A percentile compares a stretch with the other conserved stretches of the same genome.
Conservation (phyloP, 2,888 invertebrate genomes). For the Blera fallax region DNA sequence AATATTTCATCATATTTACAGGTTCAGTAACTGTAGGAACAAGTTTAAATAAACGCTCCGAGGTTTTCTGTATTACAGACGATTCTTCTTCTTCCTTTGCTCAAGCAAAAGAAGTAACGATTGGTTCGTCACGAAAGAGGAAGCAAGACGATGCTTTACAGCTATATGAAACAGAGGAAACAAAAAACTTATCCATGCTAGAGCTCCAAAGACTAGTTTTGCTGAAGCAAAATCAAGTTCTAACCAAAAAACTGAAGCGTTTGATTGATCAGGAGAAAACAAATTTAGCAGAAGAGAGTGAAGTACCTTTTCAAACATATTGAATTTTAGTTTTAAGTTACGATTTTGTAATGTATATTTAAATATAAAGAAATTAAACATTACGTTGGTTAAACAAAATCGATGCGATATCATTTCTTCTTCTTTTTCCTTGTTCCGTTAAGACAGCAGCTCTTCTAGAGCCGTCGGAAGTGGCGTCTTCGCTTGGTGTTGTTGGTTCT, state of each 20-base stretch:
- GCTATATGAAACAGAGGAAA: slow-evolving; percentile 1
- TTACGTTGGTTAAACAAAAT: neutral
- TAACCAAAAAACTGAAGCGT: slow-evolving; percentile 4
- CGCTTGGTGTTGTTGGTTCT: too few species aligned
- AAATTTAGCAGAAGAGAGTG: neutral
- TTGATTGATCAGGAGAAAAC: neutral
- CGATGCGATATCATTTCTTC: too few species aligned
- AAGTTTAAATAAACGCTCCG: neutral
- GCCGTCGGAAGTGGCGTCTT: too few species aligned
- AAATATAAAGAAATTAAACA: neutral
- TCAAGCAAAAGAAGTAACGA: too few species aligned
- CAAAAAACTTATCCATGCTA: neutral
- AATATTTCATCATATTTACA: too few species aligned
- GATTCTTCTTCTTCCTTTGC: slow-evolving; percentile 10
- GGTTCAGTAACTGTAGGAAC: too few species aligned
- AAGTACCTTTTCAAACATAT: neutral
- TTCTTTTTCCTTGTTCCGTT: too few species aligned
- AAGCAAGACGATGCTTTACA: slow-evolving; percentile 15
- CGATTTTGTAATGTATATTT: neutral
- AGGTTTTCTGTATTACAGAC: neutral
- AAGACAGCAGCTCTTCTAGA: too few species aligned
- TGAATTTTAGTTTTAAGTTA: neutral
- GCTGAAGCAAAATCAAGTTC: slow-evolving; percentile 9
- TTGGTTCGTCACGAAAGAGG: too few species aligned
- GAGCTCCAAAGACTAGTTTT: slow-evolving; percentile 16